phyloP scores from a whole-genome alignment of 2,888 invertebrate genomes.

The Pseudanteris insignis region DNA sequence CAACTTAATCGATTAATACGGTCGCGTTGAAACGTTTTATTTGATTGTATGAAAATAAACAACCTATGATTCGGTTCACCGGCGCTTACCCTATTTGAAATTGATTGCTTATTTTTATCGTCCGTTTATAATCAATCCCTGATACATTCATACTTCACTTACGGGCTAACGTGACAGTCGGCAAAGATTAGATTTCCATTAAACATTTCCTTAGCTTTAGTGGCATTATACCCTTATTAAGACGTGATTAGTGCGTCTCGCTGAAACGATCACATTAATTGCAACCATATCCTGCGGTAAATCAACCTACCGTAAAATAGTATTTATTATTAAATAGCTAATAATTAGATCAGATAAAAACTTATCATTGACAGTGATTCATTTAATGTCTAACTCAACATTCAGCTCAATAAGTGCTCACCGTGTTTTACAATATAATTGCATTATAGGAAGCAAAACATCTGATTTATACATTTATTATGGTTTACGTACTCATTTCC shows the following conservation, averaged over 20 bases:
- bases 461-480: no score
- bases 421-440: no score
- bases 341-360: slow-evolving; percentile 3
- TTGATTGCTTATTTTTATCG: neutral
- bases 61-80: no score
- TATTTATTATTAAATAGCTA: neutral
- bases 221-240: slow-evolving; percentile 3
- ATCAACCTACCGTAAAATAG: slow-evolving; percentile 2
- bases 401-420: no score
- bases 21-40: no score
- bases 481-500: no score
- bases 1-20: no score
- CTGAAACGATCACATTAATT: slow-evolving; percentile 1
- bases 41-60: no score
- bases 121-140: neutral
- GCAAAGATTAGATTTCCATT: neutral
- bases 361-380: neutral
- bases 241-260: neutral
- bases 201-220: neutral
- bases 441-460: no score
- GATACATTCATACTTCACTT: neutral
- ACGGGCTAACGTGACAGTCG: slow-evolving; percentile 2
- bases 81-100: neutral
- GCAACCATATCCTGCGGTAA: slow-evolving; percentile 1
- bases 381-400: no score